These are phyloP conservation scores for Amphiura filiformis DNA, from an alignment of 35 echinoderm and acorn worm genomes.

Conservation along the genomic window DNA sequence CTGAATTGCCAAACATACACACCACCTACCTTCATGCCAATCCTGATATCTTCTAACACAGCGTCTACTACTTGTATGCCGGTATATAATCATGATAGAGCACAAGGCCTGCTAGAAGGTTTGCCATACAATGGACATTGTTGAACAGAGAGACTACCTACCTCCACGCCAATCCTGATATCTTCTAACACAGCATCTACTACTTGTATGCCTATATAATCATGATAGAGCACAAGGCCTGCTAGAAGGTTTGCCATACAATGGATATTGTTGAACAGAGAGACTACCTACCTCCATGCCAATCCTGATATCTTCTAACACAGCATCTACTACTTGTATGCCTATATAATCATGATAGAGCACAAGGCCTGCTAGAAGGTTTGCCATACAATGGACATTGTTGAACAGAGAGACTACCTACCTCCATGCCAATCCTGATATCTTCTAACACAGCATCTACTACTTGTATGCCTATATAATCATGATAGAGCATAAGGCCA, in stretches of 20 bases:
- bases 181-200: slow-evolving; percentile 85
- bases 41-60: slow-evolving; percentile 83
- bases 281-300: slow-evolving; percentile 96
- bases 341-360: slow-evolving; percentile 84
- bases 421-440: slow-evolving; percentile 97
- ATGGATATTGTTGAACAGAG: slow-evolving; percentile 87
- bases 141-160: too few species aligned
- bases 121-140: slow-evolving; percentile 92
- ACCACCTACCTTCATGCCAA: slow-evolving; percentile 95
- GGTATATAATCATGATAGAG: slow-evolving; percentile 76
- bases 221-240: slow-evolving; percentile 87
- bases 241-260: slow-evolving; percentile 84
- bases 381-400: slow-evolving; percentile 88
- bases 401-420: slow-evolving; percentile 66
- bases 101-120: slow-evolving; percentile 86
- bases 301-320: slow-evolving; percentile 85
- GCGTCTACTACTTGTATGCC: slow-evolving; percentile 86
- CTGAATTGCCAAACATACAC: too few species aligned
- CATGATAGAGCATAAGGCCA: slow-evolving; percentile 90
- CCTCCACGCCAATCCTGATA: slow-evolving; percentile 95
- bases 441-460: slow-evolving; percentile 94
- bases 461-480: slow-evolving; percentile 88
- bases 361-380: slow-evolving; percentile 85
- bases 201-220: slow-evolving; percentile 79
- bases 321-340: slow-evolving; percentile 86